phyloP scores from a whole-genome alignment of 1,140 invertebrate species.

The Leptinotarsa lineolata region DNA sequence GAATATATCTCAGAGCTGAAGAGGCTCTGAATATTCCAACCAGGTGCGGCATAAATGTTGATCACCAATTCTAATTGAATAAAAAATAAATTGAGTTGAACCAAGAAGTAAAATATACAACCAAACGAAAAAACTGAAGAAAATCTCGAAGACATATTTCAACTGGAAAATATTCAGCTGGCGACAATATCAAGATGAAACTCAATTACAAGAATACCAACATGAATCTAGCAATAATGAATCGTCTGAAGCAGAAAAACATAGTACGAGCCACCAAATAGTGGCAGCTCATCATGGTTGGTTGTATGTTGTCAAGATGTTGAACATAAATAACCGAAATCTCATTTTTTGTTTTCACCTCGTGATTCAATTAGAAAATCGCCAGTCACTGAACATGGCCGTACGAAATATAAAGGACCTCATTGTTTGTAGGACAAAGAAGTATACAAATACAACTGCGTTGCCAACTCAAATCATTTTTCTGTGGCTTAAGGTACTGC shows the following conservation, averaged over 20 bases:
- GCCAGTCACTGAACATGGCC: conserved; percentile 12
- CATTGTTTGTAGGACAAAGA: background rate
- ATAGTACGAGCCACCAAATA: conserved; percentile 4
- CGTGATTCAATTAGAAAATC: conserved; percentile 13
- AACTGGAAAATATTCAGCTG: background rate
- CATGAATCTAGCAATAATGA: too few relatives aligned
- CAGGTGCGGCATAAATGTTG: too few relatives aligned
- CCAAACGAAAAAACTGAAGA: too few relatives aligned
- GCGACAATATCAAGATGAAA: conserved; percentile 12
- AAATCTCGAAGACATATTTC: too few relatives aligned
- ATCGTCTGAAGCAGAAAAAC: background rate
- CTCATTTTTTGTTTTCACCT: background rate
- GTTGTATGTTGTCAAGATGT: conserved; percentile 11
- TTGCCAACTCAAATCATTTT: background rate
- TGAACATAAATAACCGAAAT: conserved; percentile 21
- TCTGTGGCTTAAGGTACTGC: too few relatives aligned
- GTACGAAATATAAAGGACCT: conserved; percentile 8
- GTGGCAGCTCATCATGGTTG: conserved; percentile 14
- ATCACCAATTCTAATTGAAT: too few relatives aligned
- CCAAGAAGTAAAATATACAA: too few relatives aligned
- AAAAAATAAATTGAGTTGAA: too few relatives aligned
- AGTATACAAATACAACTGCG: background rate
- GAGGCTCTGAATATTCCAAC: too few relatives aligned
- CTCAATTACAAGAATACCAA: too few relatives aligned
- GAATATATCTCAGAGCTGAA: too few relatives aligned